Conservation (phyloP, 2,888 invertebrate genomes). For the Glaucopsyche alexis region DNA sequence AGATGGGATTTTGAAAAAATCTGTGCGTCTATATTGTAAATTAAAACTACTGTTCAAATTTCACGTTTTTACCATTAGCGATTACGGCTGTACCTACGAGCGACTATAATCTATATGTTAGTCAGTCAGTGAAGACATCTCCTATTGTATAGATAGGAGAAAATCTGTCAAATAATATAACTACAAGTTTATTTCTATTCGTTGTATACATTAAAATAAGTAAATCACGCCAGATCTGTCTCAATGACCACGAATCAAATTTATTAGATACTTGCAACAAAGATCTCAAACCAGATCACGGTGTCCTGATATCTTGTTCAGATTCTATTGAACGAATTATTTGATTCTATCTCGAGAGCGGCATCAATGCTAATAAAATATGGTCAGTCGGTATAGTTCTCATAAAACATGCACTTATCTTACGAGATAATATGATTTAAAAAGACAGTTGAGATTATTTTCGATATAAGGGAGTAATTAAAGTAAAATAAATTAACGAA, state of each 20-base stretch:
- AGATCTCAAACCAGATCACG: constrained; percentile 49
- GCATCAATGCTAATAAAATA: constrained; percentile 66
- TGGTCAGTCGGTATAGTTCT: constrained; percentile 53
- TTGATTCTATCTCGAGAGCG: constrained; percentile 62
- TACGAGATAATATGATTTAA: constrained; percentile 29
- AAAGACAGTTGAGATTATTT: constrained; percentile 18
- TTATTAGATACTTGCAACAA: constrained; percentile 26
- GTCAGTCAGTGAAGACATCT: too few species aligned
- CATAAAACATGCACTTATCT: constrained; percentile 47
- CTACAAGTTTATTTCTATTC: constrained; percentile 1
- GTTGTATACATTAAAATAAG: constrained; percentile 10
- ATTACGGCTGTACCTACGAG: too few species aligned
- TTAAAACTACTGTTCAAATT: too few species aligned
- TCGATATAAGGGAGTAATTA: neutral
- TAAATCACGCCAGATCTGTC: constrained; percentile 17
- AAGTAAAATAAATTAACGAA: neutral
- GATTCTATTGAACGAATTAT: constrained; percentile 62
- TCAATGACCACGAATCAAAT: constrained; percentile 24
- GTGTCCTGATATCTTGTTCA: constrained; percentile 57
- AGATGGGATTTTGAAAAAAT: too few species aligned
- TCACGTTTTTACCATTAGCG: too few species aligned
- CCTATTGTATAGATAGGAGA: too few species aligned
- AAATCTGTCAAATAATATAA: neutral
- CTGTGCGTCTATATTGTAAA: too few species aligned
- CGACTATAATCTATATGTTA: too few species aligned